phyloP scores from a whole-genome alignment of 2,888 invertebrate species.

The Campaea margaritaria region DNA sequence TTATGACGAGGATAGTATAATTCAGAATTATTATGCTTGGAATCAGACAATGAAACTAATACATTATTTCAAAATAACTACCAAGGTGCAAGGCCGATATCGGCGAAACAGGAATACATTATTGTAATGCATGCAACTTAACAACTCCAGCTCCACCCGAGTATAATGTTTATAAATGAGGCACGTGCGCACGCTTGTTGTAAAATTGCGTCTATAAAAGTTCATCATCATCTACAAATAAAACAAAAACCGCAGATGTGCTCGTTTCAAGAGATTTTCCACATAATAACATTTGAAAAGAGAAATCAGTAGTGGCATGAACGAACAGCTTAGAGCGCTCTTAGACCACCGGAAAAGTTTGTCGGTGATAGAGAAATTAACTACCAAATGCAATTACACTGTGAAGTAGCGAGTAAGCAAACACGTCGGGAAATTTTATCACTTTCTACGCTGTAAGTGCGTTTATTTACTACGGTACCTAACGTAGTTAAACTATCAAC shows the following conservation, averaged over 20 bases:
- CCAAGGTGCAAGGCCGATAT: constrained; percentile 8
- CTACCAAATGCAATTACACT: constrained; percentile 63
- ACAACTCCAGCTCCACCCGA: constrained; percentile 24
- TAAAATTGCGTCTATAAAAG: constrained; percentile 13
- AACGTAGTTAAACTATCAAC: constrained; percentile 47
- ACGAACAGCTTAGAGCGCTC: constrained; percentile 24
- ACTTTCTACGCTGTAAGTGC: constrained; percentile 62
- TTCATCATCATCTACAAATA: constrained; percentile 1
- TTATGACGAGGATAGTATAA: too few species aligned
- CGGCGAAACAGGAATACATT: constrained; percentile 19
- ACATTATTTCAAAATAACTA: constrained; percentile 13
- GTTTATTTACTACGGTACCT: constrained; percentile 56
- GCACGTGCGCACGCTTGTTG: constrained; percentile 34
- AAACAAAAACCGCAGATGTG: constrained; percentile 9
- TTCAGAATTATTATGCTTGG: too few species aligned
- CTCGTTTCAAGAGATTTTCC: constrained; percentile 5
- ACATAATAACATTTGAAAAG: constrained; percentile 24
- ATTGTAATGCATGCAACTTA: constrained; percentile 29
- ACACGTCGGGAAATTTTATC: constrained; percentile 62
- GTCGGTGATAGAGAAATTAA: constrained; percentile 59
- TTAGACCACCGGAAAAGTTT: constrained; percentile 54
- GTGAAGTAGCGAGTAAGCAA: constrained; percentile 50
- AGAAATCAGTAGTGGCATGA: constrained; percentile 42
- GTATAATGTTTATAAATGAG: constrained; percentile 41
- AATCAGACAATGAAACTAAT: background rate